Conservation (phyloP, 2,113 vertebrate genomes). For the Aramus guarauna region DNA sequence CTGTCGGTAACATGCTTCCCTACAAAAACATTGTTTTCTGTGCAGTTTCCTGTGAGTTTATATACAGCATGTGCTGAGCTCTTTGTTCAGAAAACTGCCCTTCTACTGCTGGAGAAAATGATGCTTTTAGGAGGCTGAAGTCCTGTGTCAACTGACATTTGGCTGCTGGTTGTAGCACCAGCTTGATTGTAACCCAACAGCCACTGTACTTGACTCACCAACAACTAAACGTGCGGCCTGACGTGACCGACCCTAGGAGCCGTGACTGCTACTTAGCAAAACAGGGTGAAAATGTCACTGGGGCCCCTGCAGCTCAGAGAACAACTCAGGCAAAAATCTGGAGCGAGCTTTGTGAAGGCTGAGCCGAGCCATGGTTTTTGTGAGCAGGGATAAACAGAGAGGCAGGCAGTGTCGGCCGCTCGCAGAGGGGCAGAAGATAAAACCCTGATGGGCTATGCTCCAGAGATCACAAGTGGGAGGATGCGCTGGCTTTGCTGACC, state of each 20-base stretch:
- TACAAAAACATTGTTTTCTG: not conserved
- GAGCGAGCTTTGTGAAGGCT: not conserved
- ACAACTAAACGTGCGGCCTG: accelerated
- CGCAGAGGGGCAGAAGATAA: not conserved
- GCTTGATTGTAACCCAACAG: not conserved
- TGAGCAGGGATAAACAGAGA: not conserved
- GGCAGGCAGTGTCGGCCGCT: not conserved
- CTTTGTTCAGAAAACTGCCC: not conserved
- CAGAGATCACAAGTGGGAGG: not conserved
- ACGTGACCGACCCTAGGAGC: accelerated
- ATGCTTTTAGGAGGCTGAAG: not conserved
- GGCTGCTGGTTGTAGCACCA: not conserved
- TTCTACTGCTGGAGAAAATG: not conserved
- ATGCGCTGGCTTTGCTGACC: not conserved
- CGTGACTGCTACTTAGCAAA: not conserved
- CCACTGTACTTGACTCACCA: not conserved
- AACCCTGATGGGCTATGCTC: not conserved
- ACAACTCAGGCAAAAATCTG: not conserved
- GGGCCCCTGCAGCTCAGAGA: not conserved
- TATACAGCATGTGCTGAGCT: not conserved
- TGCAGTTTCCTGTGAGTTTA: not conserved
- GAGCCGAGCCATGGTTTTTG: not conserved
- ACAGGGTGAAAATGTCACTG: not conserved
- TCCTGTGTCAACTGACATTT: not conserved
- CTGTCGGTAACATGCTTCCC: not conserved